Conservation (phyloP, 2,113 vertebrate genomes). For the Oostethus manadensis region DNA sequence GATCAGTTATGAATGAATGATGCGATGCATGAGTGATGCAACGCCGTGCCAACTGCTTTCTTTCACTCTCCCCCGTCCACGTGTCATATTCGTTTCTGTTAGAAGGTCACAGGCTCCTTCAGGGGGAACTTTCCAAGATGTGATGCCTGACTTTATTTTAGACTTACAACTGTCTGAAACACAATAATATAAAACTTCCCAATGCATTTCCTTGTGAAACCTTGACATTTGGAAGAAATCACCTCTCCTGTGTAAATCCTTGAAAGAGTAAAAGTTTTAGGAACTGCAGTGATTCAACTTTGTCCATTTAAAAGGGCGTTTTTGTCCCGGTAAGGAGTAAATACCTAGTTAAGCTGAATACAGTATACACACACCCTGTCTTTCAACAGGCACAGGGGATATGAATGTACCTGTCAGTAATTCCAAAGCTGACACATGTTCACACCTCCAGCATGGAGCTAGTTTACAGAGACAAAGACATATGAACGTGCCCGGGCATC, state of each 20-base stretch:
- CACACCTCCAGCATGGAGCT: conserved; percentile 21
- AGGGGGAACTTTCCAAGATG: conserved; percentile 20
- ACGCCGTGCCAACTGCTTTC: neutral
- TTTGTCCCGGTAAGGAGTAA: neutral
- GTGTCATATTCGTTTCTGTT: conserved; percentile 22
- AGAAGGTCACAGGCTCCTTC: conserved; percentile 24
- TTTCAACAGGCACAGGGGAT: conserved; percentile 32
- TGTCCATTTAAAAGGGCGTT: conserved; percentile 13
- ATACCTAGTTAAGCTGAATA: neutral
- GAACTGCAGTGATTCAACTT: conserved; percentile 13
- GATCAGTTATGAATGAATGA: neutral
- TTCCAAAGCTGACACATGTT: conserved; percentile 23
- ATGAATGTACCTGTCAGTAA: conserved; percentile 30
- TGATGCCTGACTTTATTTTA: conserved; percentile 32
- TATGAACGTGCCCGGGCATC: conserved; percentile 6
- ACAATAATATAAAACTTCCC: conserved; percentile 15
- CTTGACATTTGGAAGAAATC: conserved; percentile 31
- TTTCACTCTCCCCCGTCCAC: conserved; percentile 12
- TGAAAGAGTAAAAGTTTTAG: conserved; percentile 7
- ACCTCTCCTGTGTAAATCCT: conserved; percentile 13
- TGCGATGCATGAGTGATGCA: neutral
- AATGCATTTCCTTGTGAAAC: conserved; percentile 14
- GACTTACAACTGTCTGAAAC: conserved; percentile 14
- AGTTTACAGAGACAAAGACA: conserved; percentile 1
- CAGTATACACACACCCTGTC: neutral